Percentiles rank a stretch among this genome's conserved stretches.
phyloP scores from a whole-genome alignment of 2,888 invertebrate genomes.

The Nasonovia ribisnigri region DNA sequence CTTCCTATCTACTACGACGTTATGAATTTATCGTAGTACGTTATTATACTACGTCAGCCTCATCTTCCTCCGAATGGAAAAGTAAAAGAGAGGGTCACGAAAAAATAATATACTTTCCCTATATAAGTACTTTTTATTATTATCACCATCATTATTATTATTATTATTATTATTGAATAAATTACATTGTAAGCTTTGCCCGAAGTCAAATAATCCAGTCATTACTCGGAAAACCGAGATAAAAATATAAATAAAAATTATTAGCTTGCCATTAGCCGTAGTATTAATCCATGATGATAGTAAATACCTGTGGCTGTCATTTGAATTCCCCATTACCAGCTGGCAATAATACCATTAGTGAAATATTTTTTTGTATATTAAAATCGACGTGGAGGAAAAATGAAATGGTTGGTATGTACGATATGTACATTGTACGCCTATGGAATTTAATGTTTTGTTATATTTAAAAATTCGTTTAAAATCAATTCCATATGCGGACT shows the following conservation, averaged over 20 bases:
- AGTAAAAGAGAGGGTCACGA: neutral
- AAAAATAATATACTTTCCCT: slow-evolving; percentile 9
- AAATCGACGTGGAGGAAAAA: neutral
- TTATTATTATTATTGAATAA: slow-evolving; percentile 46
- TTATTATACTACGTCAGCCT: neutral
- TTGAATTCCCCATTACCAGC: neutral
- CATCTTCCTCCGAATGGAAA: neutral
- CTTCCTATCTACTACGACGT: neutral
- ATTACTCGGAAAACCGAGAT: slow-evolving; percentile 33
- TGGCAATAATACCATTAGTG: neutral
- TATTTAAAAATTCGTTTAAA: slow-evolving; percentile 1
- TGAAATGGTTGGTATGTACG: neutral
- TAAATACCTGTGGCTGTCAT: slow-evolving; percentile 23
- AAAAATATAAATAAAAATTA: slow-evolving; percentile 8
- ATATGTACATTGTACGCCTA: neutral
- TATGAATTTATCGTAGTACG: slow-evolving; percentile 19
- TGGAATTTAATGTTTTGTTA: neutral
- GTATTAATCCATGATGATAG: slow-evolving; percentile 38
- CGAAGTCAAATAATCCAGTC: slow-evolving; percentile 31
- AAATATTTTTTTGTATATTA: neutral
- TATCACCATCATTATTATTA: slow-evolving; percentile 13
- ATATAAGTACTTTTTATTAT: neutral
- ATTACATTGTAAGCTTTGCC: slow-evolving; percentile 21
- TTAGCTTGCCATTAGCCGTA: slow-evolving; percentile 26
- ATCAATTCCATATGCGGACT: slow-evolving; percentile 28